Percentiles rank a stretch among this genome's conserved stretches.
Conservation (phyloP, 2,797 vertebrate species). For the Enteromius afrohamiltoni region DNA sequence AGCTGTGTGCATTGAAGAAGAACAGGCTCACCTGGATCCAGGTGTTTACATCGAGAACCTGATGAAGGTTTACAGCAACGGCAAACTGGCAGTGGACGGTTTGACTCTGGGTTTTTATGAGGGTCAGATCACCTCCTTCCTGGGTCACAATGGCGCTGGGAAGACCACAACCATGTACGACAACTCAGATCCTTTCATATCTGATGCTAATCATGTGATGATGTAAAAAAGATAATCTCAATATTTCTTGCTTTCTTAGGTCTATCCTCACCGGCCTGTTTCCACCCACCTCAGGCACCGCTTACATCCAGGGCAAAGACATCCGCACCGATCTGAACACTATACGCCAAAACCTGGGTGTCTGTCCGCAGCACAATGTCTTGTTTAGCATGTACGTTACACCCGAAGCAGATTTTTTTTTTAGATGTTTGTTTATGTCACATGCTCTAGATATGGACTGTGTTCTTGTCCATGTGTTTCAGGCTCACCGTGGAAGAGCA, state of each 20-base stretch:
- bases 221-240: not conserved
- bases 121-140: slow-evolving; percentile 96
- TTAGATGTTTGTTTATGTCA: not conserved
- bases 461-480: slow-evolving; percentile 26
- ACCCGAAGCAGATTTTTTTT: not conserved
- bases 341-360: slow-evolving; percentile 93
- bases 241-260: slow-evolving; percentile 72
- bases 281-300: slow-evolving; percentile 94
- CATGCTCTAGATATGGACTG: not conserved
- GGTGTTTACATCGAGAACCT: slow-evolving; percentile 96
- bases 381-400: slow-evolving; percentile 88
- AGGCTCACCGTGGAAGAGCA: slow-evolving; percentile 98
- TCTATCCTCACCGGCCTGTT: slow-evolving; percentile 97
- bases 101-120: slow-evolving; percentile 94
- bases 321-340: slow-evolving; percentile 89
- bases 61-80: slow-evolving; percentile 94
- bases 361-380: slow-evolving; percentile 98
- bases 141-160: slow-evolving; percentile 97
- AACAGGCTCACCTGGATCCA: slow-evolving; percentile 88
- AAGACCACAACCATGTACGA: slow-evolving; percentile 99
- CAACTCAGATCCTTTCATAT: not conserved
- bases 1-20: slow-evolving; percentile 92
- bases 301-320: slow-evolving; percentile 95
- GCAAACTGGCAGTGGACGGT: slow-evolving; percentile 94
- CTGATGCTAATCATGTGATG: not conserved